Evolutionary conservation across 2,797 vertebrate genomes (phyloP).

Genomic region (Myotis vivesi): DNA sequence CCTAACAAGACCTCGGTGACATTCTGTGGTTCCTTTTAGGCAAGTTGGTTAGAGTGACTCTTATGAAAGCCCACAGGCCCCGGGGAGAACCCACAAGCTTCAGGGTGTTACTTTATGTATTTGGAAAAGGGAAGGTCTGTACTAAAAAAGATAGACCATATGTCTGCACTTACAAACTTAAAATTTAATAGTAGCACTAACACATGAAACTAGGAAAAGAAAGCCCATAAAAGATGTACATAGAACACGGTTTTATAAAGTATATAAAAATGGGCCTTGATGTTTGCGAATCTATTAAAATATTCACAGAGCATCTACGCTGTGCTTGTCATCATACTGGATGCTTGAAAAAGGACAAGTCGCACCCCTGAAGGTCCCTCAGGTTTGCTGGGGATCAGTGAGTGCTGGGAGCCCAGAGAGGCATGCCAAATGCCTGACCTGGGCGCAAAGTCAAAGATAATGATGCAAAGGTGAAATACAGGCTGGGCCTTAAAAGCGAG

Average conservation of each 20-base stretch:
- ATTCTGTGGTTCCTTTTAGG: neutral
- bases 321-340: too few species aligned
- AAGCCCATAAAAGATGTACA: neutral
- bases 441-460: neutral
- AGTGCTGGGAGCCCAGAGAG: neutral
- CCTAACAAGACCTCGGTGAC: neutral
- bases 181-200: neutral
- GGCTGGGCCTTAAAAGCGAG: neutral
- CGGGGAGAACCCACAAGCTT: neutral
- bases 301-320: neutral
- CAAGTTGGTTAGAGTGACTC: neutral
- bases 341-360: neutral
- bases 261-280: neutral
- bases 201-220: neutral
- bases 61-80: neutral
- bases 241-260: neutral
- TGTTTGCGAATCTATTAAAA: constrained; percentile 4
- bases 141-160: neutral
- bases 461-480: neutral
- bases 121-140: neutral
- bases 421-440: neutral
- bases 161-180: neutral
- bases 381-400: neutral
- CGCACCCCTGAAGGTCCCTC: neutral
- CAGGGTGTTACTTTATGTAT: neutral